phyloP scores from a whole-genome alignment of 2,113 vertebrate species.

The Gavialis gangeticus region DNA sequence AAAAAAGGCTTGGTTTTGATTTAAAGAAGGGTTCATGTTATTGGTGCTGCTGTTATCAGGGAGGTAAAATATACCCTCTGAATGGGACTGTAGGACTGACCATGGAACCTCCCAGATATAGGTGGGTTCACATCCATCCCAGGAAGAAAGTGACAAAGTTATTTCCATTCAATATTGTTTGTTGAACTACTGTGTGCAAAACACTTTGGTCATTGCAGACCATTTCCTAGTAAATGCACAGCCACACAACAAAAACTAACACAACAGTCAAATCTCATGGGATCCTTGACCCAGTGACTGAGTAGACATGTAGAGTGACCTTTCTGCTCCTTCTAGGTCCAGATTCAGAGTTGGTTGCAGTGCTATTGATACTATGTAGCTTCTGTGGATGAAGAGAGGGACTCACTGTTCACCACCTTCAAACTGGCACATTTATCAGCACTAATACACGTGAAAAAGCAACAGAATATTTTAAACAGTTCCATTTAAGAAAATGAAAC shows the following conservation, averaged over 20 bases:
- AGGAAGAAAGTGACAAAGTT: not conserved
- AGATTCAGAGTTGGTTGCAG: accelerated
- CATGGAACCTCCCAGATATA: not conserved
- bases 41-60: conserved; percentile 52
- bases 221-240: not conserved
- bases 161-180: not conserved
- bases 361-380: not conserved
- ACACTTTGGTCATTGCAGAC: not conserved
- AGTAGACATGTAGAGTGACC: not conserved
- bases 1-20: conserved; percentile 60
- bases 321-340: not conserved
- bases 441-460: not conserved
- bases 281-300: not conserved
- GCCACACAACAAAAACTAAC: not conserved
- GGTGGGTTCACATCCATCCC: not conserved
- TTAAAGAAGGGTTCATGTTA: conserved; percentile 42
- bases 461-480: not conserved
- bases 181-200: not conserved
- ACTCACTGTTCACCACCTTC: not conserved
- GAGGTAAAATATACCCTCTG: not conserved
- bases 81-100: not conserved
- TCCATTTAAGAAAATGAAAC: not conserved
- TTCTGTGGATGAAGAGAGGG: not conserved
- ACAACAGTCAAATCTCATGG: not conserved
- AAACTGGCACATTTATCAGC: not conserved